These are phyloP conservation scores for Hoplostethus atlanticus DNA, from an alignment of 2,797 vertebrate genomes.

Conservation along the genomic window DNA sequence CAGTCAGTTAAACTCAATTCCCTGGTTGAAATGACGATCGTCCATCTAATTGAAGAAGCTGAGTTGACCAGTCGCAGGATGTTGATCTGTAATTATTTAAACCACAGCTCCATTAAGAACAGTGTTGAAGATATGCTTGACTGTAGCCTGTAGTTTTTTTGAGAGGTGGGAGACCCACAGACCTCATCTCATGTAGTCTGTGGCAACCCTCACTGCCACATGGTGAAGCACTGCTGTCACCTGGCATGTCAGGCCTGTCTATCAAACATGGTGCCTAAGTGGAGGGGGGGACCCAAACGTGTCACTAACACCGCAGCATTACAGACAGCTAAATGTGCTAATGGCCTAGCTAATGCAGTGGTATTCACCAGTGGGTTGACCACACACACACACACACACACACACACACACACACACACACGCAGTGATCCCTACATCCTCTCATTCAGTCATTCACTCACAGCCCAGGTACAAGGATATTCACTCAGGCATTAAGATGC, in stretches of 20 bases:
- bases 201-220: slow-evolving; percentile 45
- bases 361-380: slow-evolving; percentile 81
- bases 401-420: slow-evolving; percentile 28
- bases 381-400: slow-evolving; percentile 35
- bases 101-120: too few relatives aligned
- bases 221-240: slow-evolving; percentile 78
- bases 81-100: neutral
- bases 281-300: slow-evolving; percentile 76
- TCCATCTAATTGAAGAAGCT: neutral
- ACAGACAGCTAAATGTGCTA: slow-evolving; percentile 81
- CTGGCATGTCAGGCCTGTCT: slow-evolving; percentile 80
- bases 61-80: neutral
- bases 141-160: neutral
- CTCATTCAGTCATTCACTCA: slow-evolving; percentile 68
- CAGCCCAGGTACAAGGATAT: slow-evolving; percentile 68
- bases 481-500: slow-evolving; percentile 75
- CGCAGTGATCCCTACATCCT: slow-evolving; percentile 41
- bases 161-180: slow-evolving; percentile 34
- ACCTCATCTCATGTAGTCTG: slow-evolving; percentile 40
- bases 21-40: neutral
- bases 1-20: too few relatives aligned
- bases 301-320: slow-evolving; percentile 82
- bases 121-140: slow-evolving; percentile 17
- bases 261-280: slow-evolving; percentile 78
- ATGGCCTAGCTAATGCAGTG: slow-evolving; percentile 84